Percentiles rank a stretch among this genome's conserved stretches.
phyloP scores from a whole-genome alignment of 2,113 vertebrate genomes.

The Columbina picui region DNA sequence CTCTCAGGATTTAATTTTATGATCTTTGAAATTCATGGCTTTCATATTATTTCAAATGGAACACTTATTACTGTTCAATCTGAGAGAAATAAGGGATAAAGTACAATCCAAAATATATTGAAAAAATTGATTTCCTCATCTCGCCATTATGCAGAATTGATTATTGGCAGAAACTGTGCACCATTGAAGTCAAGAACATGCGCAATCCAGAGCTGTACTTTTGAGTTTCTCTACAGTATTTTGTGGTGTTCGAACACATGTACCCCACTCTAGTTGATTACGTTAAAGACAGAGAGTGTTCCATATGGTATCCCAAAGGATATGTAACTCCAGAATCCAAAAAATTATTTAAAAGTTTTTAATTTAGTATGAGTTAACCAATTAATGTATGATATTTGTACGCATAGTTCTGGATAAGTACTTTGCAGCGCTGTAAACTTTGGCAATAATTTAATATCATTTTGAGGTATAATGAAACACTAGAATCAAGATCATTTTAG shows the following conservation, averaged over 20 bases:
- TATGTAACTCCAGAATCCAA: neutral
- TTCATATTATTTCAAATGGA: neutral
- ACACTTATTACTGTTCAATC: neutral
- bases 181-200: neutral
- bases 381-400: neutral
- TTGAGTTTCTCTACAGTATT: neutral
- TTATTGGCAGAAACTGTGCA: neutral
- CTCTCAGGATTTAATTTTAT: neutral
- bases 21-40: neutral
- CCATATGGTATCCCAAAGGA: neutral
- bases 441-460: neutral
- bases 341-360: conserved; percentile 31
- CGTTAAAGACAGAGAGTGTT: neutral
- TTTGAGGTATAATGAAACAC: neutral
- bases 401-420: neutral
- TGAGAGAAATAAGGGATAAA: conserved; percentile 22
- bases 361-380: conserved; percentile 11
- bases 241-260: neutral
- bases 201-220: neutral
- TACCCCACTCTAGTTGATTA: neutral
- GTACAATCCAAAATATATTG: conserved; percentile 9
- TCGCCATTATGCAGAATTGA: neutral
- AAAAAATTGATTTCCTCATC: neutral
- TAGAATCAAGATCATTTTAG: neutral
- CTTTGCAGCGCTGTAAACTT: neutral